phyloP scores from a whole-genome alignment of 2,888 invertebrate genomes.

The Notodonta dromedarius region DNA sequence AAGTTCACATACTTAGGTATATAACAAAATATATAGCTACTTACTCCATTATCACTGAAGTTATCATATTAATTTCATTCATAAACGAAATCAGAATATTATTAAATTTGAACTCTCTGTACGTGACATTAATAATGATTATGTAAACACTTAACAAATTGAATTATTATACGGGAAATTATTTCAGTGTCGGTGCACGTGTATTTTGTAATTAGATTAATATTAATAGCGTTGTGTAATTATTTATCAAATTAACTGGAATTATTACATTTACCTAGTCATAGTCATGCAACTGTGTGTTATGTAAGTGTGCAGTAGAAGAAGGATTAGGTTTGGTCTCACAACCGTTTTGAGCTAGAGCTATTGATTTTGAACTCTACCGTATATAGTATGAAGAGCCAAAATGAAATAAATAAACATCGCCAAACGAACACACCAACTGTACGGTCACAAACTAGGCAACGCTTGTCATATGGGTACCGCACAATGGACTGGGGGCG shows the following conservation, averaged over 20 bases:
- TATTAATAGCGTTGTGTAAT: not conserved
- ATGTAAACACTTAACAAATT: conserved; percentile 10
- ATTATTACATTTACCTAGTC: not conserved
- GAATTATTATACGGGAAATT: conserved; percentile 14
- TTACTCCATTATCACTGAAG: not conserved
- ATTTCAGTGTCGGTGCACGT: conserved; percentile 7
- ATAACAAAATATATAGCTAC: not conserved
- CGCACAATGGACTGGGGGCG: too few species aligned
- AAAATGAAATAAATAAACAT: too few species aligned
- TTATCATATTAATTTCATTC: conserved; percentile 6
- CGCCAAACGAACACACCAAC: too few species aligned
- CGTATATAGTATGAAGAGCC: too few species aligned
- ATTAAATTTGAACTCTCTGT: conserved; percentile 13
- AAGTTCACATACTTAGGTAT: conserved; percentile 4
- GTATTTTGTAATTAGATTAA: conserved; percentile 7
- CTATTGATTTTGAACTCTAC: too few species aligned
- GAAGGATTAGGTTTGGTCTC: too few species aligned
- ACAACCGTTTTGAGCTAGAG: too few species aligned
- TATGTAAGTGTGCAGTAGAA: too few species aligned
- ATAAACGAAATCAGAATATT: conserved; percentile 3
- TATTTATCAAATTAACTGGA: not conserved
- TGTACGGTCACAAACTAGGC: too few species aligned
- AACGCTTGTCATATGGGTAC: too few species aligned
- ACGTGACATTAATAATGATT: conserved; percentile 19
- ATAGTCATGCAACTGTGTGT: not conserved